phyloP scores from a whole-genome alignment of 2,888 invertebrate genomes.

The Xanthostigma xanthostigma region DNA sequence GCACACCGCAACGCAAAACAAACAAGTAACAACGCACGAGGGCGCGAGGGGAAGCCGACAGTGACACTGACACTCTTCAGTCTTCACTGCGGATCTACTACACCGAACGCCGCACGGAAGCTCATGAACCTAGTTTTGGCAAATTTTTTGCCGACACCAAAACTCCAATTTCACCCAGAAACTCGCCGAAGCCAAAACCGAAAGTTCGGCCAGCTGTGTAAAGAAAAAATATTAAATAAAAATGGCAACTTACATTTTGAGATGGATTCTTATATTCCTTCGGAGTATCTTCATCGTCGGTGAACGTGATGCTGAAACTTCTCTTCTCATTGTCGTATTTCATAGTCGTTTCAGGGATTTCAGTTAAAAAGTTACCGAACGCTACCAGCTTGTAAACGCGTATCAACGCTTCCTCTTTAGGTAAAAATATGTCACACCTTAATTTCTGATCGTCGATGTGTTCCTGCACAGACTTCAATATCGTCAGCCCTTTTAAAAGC shows the following conservation, averaged over 20 bases:
- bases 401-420: slow-evolving; percentile 56
- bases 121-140: too few species aligned
- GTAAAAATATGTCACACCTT: slow-evolving; percentile 35
- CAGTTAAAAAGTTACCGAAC: slow-evolving; percentile 57
- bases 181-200: too few species aligned
- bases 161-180: too few species aligned
- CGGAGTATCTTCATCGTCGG: slow-evolving; percentile 5
- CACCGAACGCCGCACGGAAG: too few species aligned
- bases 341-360: slow-evolving; percentile 50
- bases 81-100: too few species aligned
- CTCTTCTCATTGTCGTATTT: slow-evolving; percentile 37
- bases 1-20: too few species aligned
- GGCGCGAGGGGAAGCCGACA: too few species aligned
- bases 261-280: slow-evolving; percentile 12
- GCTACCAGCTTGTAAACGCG: slow-evolving; percentile 63
- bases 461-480: slow-evolving; percentile 51
- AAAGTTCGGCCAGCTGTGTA: too few species aligned
- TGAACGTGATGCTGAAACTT: slow-evolving; percentile 17
- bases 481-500: slow-evolving; percentile 51
- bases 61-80: too few species aligned
- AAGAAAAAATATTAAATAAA: not conserved
- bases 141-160: too few species aligned
- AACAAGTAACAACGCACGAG: too few species aligned
- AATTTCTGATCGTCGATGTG: slow-evolving; percentile 54
- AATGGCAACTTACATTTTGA: slow-evolving; percentile 32